Conservation (phyloP, 2,113 vertebrate species). For the Mormyrus lacerda region DNA sequence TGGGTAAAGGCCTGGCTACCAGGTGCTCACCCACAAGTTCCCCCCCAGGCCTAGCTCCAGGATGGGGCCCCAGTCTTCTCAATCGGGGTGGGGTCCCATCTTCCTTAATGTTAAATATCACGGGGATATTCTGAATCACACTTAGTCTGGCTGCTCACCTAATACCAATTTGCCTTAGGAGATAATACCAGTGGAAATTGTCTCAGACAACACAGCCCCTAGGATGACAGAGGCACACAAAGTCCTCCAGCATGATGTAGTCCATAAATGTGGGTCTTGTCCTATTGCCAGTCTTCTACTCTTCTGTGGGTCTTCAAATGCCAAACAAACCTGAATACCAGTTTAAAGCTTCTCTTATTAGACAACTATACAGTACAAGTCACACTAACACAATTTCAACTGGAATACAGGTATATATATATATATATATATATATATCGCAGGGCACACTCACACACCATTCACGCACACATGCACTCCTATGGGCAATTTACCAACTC, state of each 20-base stretch:
- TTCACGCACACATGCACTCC: no score
- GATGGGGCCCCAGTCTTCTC: not conserved
- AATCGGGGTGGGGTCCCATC: not conserved
- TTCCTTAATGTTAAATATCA: not conserved
- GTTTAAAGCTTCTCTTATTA: not conserved
- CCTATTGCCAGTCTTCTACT: not conserved
- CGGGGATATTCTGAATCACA: not conserved
- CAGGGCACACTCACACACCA: no score
- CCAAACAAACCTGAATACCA: not conserved
- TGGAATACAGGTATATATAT: no score
- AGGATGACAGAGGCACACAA: not conserved
- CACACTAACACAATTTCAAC: not conserved
- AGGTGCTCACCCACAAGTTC: no score
- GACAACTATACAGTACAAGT: not conserved
- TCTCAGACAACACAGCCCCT: not conserved
- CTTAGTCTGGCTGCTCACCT: not conserved
- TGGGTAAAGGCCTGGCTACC: no score
- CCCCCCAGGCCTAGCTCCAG: no score
- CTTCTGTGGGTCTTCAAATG: not conserved
- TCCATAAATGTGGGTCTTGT: not conserved
- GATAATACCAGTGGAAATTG: not conserved
- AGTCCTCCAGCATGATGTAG: not conserved
- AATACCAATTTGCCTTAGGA: not conserved
- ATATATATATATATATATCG: no score
- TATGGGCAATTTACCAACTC: no score